Base-by-base conservation (phyloP, 2,888 invertebrate species). In the Drosophila monieri region DNA sequence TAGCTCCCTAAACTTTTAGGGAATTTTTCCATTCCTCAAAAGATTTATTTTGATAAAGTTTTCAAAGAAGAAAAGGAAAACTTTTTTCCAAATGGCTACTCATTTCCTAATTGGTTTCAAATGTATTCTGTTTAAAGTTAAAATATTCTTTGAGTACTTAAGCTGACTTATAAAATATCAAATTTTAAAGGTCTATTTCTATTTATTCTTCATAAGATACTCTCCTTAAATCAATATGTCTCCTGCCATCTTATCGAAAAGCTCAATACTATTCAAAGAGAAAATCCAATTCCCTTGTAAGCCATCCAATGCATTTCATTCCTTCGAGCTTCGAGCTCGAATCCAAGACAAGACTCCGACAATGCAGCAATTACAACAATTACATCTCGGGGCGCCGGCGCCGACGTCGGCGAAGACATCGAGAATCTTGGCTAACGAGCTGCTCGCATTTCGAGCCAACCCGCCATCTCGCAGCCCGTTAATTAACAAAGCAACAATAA, bases 401-500 rank as follows among this genome's bases (percentile, higher is more conserved):
- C n/a, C n/a, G 35, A 9, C 27, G 35, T n/a, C 14, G 15, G 18
- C 18, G 14, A 30, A 60, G 47, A 49, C 60, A 51, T 41, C 46
- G 47, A 27, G 54, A 27, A 27, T 41, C 47, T 72, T 60, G 68
- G 71, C 64, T 72, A 76, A 80, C 61, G 69, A 80, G 74, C 74
- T 72, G 67, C 62, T 76, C 81, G 58, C 68, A 64, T 71, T 78
- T 73, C 66, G 51, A 51, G 57, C 66, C 35, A 77, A 61, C 47
- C 60, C 35, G 30, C 52, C 30, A 77, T 59, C 47, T 62, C 35
- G 30, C 52, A 61, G 61, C 66, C 62, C 64, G 68, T 77, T 81
- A 85, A 85, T 81, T 85, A 85, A 70, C 62, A 70, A 65, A 69
- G 58, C 60, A 55, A 61, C 53, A 72, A 67, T 62, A 67, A 64